Conservation (phyloP, 2,888 invertebrate species). For the Pecten maximus region DNA sequence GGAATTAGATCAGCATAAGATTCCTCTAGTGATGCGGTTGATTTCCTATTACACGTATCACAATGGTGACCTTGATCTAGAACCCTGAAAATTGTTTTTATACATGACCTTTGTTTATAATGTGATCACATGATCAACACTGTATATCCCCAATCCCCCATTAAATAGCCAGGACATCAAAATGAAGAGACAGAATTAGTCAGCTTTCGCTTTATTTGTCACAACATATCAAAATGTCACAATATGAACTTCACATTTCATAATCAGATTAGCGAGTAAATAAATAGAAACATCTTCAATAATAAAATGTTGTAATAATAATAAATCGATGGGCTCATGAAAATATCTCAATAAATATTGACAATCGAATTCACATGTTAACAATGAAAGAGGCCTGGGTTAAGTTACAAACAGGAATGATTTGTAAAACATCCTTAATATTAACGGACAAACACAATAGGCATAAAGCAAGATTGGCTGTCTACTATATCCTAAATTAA, state of each 20-base stretch:
- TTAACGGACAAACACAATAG: background rate
- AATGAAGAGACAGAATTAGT: too few species aligned
- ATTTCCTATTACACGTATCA: too few species aligned
- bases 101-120: too few species aligned
- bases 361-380: background rate
- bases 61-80: too few species aligned
- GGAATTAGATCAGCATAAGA: too few species aligned
- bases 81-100: too few species aligned
- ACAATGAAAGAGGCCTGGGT: constrained; percentile 53
- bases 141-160: too few species aligned
- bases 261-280: constrained; percentile 38
- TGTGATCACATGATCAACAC: too few species aligned
- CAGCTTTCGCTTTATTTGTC: constrained; percentile 41
- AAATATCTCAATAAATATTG: constrained; percentile 28
- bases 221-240: constrained; percentile 53
- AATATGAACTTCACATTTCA: constrained; percentile 49
- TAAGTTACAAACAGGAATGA: constrained; percentile 47
- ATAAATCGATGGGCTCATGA: constrained; percentile 17
- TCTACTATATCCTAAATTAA: too few species aligned
- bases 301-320: constrained; percentile 18
- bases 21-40: too few species aligned
- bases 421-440: constrained; percentile 27
- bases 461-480: background rate
- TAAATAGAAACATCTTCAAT: constrained; percentile 47
- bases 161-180: too few species aligned